A percentile compares a stretch with the other conserved stretches of the same genome.
These are phyloP conservation scores for Paradoxurus hermaphroditus DNA, from an alignment of 2,113 vertebrate genomes.

Conservation along the genomic window DNA sequence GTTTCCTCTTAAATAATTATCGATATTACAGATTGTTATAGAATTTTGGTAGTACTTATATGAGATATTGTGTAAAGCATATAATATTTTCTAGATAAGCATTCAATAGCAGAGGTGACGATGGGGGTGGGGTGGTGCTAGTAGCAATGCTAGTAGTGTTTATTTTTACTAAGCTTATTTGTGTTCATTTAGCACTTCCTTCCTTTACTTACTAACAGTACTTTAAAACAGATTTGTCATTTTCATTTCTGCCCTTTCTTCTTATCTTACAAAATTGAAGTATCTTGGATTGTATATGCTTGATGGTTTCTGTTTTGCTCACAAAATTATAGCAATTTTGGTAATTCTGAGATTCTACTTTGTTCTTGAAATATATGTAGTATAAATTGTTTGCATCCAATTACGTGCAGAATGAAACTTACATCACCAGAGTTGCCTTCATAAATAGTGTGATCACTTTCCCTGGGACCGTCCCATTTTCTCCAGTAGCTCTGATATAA, in stretches of 20 bases:
- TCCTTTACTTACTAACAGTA: neutral
- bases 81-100: neutral
- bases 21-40: neutral
- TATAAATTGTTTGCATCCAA: neutral
- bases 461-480: neutral
- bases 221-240: slow-evolving; percentile 2
- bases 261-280: neutral
- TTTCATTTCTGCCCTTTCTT: neutral
- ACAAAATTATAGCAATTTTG: neutral
- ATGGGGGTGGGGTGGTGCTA: neutral
- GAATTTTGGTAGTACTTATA: neutral
- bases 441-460: neutral
- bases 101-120: neutral
- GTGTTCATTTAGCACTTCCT: neutral
- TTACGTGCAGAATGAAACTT: neutral
- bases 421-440: neutral
- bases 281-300: neutral
- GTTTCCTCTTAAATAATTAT: neutral
- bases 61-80: neutral
- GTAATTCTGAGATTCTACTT: neutral
- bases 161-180: neutral
- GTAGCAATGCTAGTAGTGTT: neutral
- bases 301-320: neutral
- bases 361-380: neutral
- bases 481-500: neutral